Evolutionary conservation across 2,113 vertebrate genomes (phyloP).

Genomic region (Gallinago jamesoni): DNA sequence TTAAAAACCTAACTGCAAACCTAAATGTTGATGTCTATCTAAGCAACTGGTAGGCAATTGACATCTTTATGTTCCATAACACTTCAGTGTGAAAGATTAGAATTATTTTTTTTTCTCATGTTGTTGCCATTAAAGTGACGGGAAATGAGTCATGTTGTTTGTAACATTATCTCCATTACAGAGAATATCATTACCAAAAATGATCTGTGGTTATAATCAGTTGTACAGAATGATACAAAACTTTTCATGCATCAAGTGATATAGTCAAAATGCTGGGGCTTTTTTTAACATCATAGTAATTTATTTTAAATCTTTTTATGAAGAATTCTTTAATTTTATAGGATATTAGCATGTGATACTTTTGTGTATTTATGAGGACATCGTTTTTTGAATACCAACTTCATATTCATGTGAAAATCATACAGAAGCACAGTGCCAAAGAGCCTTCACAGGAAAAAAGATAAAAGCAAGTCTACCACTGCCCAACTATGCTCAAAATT

Average conservation of each 20-base stretch:
- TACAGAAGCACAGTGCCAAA: not conserved
- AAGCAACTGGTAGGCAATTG: not conserved
- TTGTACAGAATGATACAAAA: not conserved
- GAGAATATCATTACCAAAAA: not conserved
- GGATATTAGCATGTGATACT: rapidly evolving
- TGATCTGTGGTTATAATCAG: not conserved
- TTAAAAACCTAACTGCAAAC: not conserved
- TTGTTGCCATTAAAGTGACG: not conserved
- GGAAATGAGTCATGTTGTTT: not conserved
- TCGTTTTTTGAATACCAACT: not conserved
- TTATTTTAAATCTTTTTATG: not conserved
- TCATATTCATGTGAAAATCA: not conserved
- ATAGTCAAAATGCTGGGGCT: not conserved
- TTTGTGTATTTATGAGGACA: not conserved
- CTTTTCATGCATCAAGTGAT: not conserved
- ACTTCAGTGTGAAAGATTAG: not conserved
- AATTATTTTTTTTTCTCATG: not conserved
- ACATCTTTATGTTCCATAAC: not conserved
- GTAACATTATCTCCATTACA: not conserved
- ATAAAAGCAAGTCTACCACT: not conserved
- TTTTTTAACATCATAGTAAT: not conserved
- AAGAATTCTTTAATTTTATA: not conserved
- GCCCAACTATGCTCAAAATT: not conserved
- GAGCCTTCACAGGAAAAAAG: not conserved
- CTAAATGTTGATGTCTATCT: not conserved